Evolutionary conservation across 1,140 invertebrate genomes (phyloP), one percentile per base, ranked within the genome.

Genomic region (Elymnias hypermnestra): DNA sequence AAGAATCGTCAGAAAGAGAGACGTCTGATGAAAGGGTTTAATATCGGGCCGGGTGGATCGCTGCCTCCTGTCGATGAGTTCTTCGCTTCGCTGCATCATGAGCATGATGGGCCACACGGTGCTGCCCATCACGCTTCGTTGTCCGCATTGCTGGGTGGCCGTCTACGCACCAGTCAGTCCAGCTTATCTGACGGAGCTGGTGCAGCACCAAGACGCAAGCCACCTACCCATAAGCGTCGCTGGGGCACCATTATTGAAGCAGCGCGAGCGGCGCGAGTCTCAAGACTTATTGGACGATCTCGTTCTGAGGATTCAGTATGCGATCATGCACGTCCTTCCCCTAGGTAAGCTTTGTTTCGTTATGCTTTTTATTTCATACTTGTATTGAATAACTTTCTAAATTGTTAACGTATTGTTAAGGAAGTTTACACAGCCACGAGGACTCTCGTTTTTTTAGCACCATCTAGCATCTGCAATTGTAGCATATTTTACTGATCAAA

Each of bases 21-120:
- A 0, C 90, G 95, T 0, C 85, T 97, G 15, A 97, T 97, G 95
- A 97, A 97, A 77, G 96, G 96, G 1, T 97, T 97, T 88, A 96
- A 97, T 84, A 94, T 96, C 28, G 92, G 90, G 1, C 91, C 93
- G 2, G 88, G 88, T 15, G 89, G 89, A 5, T 88, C 89, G 10
- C 76, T 94, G 29, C 90, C 92, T 14, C 92, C 92, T 1, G 92
- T 94, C 5, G 92, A 92, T 14, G 93, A 94, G 76, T 92, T 93
- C 60, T 89, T 91, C 48, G 90, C 92, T 0, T 92, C 91, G 2
- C 68, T 94, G 33, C 89, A 92, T 53, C 89, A 91, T 51, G 89
- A 90, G 59, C 77, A 83, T 62, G 71, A 63, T 43, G 66, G n/a
- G n/a, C n/a, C 63, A 29, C 79, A 83, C 64, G 73, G 65, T 14